A percentile compares a stretch with the other conserved stretches of the same genome.
These are phyloP conservation scores for rabbit (Oryctolagus cuniculus) DNA, from an alignment of 2,113 vertebrate species.

Conservation along the genomic window DNA sequence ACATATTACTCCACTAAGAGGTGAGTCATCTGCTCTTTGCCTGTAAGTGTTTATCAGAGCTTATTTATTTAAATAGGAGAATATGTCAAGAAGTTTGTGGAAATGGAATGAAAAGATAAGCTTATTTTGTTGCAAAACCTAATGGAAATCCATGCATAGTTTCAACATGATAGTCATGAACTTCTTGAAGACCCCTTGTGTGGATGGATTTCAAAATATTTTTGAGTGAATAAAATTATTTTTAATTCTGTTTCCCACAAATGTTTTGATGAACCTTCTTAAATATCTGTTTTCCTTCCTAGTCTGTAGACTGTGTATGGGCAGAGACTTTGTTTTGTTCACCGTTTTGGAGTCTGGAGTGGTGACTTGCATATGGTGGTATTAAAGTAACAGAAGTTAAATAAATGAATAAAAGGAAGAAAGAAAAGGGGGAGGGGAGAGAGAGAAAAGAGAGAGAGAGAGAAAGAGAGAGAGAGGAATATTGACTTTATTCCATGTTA, in stretches of 20 bases:
- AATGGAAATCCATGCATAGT: too few relatives aligned
- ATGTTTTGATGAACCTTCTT: too few relatives aligned
- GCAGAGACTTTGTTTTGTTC: background rate
- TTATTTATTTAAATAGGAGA: background rate
- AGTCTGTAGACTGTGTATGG: background rate
- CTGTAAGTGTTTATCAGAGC: background rate
- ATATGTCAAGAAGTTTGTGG: too few relatives aligned
- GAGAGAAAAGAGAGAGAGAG: background rate
- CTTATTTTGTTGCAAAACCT: too few relatives aligned
- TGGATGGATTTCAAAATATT: too few relatives aligned
- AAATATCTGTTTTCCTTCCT: background rate
- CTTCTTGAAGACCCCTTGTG: too few relatives aligned
- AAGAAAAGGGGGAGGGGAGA: background rate
- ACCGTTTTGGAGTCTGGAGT: background rate
- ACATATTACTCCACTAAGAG: background rate
- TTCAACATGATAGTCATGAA: too few relatives aligned
- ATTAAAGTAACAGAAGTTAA: background rate
- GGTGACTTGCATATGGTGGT: rapidly evolving
- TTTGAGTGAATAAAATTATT: too few relatives aligned
- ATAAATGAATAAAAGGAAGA: background rate
- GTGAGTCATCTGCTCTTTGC: background rate
- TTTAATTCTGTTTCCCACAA: too few relatives aligned
- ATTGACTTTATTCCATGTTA: background rate
- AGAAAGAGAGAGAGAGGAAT: background rate
- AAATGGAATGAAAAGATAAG: too few relatives aligned